Evolutionary conservation across 1,140 invertebrate species (phyloP).

Genomic region (Prorops nasuta): DNA sequence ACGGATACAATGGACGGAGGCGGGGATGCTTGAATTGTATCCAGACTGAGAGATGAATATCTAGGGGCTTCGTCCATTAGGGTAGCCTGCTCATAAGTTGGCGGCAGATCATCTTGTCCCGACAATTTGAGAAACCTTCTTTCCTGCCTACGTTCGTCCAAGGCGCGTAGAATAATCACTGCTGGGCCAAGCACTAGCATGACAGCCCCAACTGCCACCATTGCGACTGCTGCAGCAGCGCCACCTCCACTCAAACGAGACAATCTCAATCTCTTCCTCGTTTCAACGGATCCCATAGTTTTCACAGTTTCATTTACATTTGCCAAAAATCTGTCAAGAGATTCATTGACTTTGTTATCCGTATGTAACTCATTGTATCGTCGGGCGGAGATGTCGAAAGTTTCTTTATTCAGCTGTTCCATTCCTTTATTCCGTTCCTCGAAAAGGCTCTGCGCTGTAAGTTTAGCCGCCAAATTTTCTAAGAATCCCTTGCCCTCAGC

Average conservation of each 20-base stretch:
- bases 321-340: too few relatives aligned
- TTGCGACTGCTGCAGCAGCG: constrained; percentile 30
- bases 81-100: constrained; percentile 38
- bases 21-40: constrained; percentile 18
- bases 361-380: too few relatives aligned
- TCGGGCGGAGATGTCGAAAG: too few relatives aligned
- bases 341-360: too few relatives aligned
- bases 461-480: too few relatives aligned
- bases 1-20: constrained; percentile 6
- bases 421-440: too few relatives aligned
- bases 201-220: constrained; percentile 34
- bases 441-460: too few relatives aligned
- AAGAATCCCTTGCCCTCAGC: too few relatives aligned
- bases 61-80: constrained; percentile 35
- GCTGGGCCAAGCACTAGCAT: constrained; percentile 37
- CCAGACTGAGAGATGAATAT: constrained; percentile 35
- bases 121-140: constrained; percentile 25
- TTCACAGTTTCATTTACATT: too few relatives aligned
- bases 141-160: constrained; percentile 31
- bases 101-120: constrained; percentile 27
- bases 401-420: too few relatives aligned
- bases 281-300: background rate
- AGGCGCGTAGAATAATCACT: constrained; percentile 29
- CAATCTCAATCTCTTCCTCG: constrained; percentile 12
- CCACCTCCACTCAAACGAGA: constrained; percentile 23